Percentiles rank a stretch among this genome's conserved stretches.
phyloP scores from a whole-genome alignment of 1,140 invertebrate genomes.

The Sitodiplosis mosellana region DNA sequence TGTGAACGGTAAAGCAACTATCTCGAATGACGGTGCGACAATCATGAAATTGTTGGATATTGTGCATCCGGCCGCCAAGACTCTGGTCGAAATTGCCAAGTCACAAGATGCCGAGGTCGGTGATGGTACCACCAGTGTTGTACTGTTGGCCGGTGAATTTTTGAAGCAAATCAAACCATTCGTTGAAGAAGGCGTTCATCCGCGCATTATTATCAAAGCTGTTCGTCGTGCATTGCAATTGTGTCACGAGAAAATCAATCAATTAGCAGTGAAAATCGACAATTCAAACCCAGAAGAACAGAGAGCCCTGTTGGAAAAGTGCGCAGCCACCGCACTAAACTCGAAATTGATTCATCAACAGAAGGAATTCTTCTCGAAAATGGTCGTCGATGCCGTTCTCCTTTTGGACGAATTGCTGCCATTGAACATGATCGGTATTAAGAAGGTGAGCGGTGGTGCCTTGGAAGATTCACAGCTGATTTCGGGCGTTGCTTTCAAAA shows the following conservation, averaged over 20 bases:
- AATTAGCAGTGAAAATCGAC: conserved; percentile 68
- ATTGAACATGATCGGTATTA: conserved; percentile 98
- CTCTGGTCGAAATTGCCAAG: conserved; percentile 95
- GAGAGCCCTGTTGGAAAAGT: conserved; percentile 70
- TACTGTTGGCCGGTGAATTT: conserved; percentile 87
- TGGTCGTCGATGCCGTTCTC: conserved; percentile 96
- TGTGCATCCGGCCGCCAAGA: conserved; percentile 94
- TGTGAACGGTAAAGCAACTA: conserved; percentile 71
- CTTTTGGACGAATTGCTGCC: conserved; percentile 84
- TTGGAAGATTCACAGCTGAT: conserved; percentile 87
- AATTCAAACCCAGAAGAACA: conserved; percentile 38
- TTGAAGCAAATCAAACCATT: conserved; percentile 89
- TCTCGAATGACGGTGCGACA: conserved; percentile 99
- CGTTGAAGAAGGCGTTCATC: conserved; percentile 93
- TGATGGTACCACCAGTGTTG: conserved; percentile 94
- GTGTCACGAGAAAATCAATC: conserved; percentile 67
- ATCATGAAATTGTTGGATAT: conserved; percentile 96
- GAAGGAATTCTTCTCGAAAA: conserved; percentile 88
- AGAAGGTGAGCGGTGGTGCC: conserved; percentile 91
- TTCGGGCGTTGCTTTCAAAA: conserved; percentile 95
- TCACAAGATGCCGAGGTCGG: conserved; percentile 95
- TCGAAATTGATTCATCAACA: conserved; percentile 93
- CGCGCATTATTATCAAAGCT: conserved; percentile 76
- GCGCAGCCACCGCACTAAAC: conserved; percentile 89
- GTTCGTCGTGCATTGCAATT: conserved; percentile 65